Evolutionary conservation across 2,797 vertebrate genomes (phyloP), one percentile per base, ranked within the genome.

Genomic region (Brachyalestes nurse): DNA sequence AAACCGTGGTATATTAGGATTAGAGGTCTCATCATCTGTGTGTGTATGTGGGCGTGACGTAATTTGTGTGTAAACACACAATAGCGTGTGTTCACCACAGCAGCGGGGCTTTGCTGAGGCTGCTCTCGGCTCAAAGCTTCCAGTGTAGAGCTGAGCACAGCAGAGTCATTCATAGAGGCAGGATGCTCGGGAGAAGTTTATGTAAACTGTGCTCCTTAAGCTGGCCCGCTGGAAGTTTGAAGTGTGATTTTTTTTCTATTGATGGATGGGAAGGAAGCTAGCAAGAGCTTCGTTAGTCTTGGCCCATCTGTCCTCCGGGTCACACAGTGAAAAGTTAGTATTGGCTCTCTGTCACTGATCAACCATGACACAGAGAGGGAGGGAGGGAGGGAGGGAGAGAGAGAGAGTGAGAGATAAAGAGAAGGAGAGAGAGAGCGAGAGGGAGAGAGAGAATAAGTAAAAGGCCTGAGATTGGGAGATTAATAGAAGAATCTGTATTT

Each of bases 141-240:
- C 87, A 89, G 87, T 91, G 89, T 91, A 82, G 80, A 72, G 80
- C 75, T 38, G 53, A 85, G 82, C 80, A 92, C 91, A 93, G 88
- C 74, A 23, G 75, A 79, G 84, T 86, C 89, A 90, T 93, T 93
- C 91, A 93, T 88, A 75, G 80, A 84, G 84, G 72, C 81, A 28
- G 70, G 70, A 72, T 69, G 62, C 79, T 82, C 65, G 34, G 79
- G 78, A 83, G 78, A 75, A 77, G 81, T 87, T 81, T 88, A 86
- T 84, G 84, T 85, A 89, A 92, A 92, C 86, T 88, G 62, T 80
- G 80, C 21, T 16, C 87, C 82, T 84, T 86, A 72, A 78, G 70
- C 83, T 78, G 49, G 84, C 77, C 79, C 82, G 76, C 76, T 66
- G 80, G 75, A 87, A 85, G 83, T 78, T 88, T 84, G 70, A 87